Conservation (phyloP, 1,140 invertebrate species). For the Neodiprion fabricii region DNA sequence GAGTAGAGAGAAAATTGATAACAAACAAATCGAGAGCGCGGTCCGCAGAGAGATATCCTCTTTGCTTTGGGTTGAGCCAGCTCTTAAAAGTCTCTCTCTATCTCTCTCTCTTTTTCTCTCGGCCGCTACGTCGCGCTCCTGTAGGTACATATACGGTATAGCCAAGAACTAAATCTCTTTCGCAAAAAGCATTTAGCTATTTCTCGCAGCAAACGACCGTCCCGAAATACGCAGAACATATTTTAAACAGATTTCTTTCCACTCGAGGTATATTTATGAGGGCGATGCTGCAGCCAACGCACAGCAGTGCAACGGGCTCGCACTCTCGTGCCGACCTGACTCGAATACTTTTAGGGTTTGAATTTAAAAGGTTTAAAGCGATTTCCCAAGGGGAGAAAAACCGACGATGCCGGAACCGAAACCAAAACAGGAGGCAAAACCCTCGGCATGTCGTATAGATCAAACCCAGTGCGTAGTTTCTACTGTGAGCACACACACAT, state of each 20-base stretch:
- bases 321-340: conserved; percentile 18
- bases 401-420: conserved; percentile 15
- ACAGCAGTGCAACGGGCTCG: conserved; percentile 29
- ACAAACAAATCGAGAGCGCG: conserved; percentile 7
- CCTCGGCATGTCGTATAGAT: background rate
- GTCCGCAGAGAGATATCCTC: conserved; percentile 1
- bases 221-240: conserved; percentile 57
- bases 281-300: conserved; percentile 22
- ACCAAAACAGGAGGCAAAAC: background rate
- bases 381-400: conserved; percentile 56
- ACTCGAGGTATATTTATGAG: conserved; percentile 57
- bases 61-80: background rate
- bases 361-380: conserved; percentile 63
- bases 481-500: no score
- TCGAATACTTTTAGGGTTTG: conserved; percentile 34
- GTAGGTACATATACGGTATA: background rate
- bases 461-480: background rate
- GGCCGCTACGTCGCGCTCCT: no score
- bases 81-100: background rate
- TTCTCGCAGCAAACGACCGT: conserved; percentile 62
- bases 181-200: conserved; percentile 65
- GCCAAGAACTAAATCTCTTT: conserved; percentile 59
- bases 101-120: background rate
- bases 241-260: conserved; percentile 61
- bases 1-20: background rate